Evolutionary conservation across 2,113 vertebrate genomes (phyloP).

Genomic region (Pelmatolapia mariae): DNA sequence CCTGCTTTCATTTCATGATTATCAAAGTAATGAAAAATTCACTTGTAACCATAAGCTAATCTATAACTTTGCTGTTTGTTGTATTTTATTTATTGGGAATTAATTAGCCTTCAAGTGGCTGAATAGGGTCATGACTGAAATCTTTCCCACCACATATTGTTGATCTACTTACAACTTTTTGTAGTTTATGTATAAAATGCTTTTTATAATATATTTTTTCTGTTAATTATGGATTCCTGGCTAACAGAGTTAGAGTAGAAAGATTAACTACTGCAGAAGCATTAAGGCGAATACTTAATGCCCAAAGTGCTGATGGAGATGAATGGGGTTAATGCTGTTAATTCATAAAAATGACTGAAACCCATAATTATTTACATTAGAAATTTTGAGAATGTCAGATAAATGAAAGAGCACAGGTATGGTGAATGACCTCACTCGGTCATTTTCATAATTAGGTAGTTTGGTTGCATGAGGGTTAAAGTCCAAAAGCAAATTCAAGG

Average conservation of each 20-base stretch:
- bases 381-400: background rate
- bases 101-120: background rate
- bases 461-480: background rate
- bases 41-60: background rate
- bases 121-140: background rate
- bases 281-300: background rate
- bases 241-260: background rate
- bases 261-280: background rate
- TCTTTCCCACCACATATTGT: background rate
- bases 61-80: background rate
- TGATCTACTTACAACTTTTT: background rate
- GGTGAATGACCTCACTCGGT: background rate
- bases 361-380: background rate
- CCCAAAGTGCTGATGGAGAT: background rate
- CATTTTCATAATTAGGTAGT: background rate
- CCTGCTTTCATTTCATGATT: background rate
- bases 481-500: background rate
- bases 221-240: background rate
- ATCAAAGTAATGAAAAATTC: background rate
- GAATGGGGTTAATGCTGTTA: background rate
- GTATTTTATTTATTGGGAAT: background rate
- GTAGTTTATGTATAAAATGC: background rate
- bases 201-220: background rate
- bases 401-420: background rate
- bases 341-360: background rate